These are phyloP conservation scores for Nomada hirtipes DNA, from an alignment of 2,888 invertebrate genomes.

Conservation along the genomic window DNA sequence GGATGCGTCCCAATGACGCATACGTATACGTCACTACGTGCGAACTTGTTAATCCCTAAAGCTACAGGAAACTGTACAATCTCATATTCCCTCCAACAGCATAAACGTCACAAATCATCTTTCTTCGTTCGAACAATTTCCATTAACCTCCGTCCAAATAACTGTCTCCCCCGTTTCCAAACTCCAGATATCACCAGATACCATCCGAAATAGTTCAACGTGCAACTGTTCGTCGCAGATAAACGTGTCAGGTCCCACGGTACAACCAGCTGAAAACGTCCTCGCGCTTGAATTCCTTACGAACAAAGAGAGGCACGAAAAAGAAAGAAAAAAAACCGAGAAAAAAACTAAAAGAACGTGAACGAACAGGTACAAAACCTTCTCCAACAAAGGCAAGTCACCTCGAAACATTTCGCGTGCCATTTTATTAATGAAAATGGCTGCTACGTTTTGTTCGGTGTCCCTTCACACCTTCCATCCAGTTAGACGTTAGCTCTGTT, in stretches of 20 bases:
- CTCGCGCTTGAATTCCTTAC: constrained; percentile 24
- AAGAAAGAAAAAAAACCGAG: neutral
- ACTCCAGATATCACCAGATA: neutral
- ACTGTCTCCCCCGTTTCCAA: neutral
- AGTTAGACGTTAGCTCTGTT: neutral
- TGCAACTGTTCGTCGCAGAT: constrained; percentile 14
- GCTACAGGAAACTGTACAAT: too few relatives aligned
- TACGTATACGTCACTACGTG: too few relatives aligned
- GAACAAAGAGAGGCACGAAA: neutral
- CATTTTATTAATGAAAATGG: constrained; percentile 56
- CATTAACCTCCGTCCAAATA: constrained; percentile 1
- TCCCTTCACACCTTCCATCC: neutral
- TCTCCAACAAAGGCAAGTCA: constrained; percentile 22
- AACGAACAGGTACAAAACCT: constrained; percentile 38
- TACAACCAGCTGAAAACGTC: constrained; percentile 10
- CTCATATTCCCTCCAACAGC: too few relatives aligned
- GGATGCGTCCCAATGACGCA: too few relatives aligned
- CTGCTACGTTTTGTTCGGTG: constrained; percentile 20
- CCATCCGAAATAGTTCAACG: constrained; percentile 5
- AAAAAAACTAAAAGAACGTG: neutral
- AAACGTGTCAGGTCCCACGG: constrained; percentile 35
- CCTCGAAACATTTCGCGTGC: constrained; percentile 26
- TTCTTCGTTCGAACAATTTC: neutral
- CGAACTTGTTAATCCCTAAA: too few relatives aligned
- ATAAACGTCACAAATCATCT: neutral